Evolutionary conservation across 2,113 vertebrate species (phyloP).

Genomic region (Protomyctophum bolini): DNA sequence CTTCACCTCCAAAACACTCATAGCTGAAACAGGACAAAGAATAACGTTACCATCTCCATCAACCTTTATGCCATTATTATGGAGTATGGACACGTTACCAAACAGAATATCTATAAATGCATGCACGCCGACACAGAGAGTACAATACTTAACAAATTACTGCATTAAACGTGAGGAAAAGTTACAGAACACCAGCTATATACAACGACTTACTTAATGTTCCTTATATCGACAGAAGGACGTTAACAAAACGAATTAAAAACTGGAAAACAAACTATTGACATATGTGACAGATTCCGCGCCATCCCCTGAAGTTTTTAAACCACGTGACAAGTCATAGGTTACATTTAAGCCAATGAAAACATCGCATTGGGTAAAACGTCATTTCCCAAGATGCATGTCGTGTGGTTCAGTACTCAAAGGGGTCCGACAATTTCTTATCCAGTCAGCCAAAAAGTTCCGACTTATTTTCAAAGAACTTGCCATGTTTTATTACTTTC

Average conservation of each 20-base stretch:
- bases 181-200: background rate
- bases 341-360: constrained; percentile 55
- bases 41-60: background rate
- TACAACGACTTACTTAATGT: constrained; percentile 27
- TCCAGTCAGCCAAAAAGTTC: no score
- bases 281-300: constrained; percentile 54
- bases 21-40: constrained; percentile 45
- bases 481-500: no score
- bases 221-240: background rate
- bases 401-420: background rate
- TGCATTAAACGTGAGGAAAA: background rate
- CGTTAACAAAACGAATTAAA: background rate
- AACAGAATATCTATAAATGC: no score
- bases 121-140: background rate
- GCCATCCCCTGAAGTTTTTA: constrained; percentile 66
- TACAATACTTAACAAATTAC: background rate
- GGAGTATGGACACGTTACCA: background rate
- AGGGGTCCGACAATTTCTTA: no score
- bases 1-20: constrained; percentile 83
- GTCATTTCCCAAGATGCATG: constrained; percentile 52
- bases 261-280: background rate
- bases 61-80: background rate
- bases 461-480: no score
- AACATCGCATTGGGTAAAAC: constrained; percentile 13
- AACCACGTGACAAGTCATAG: constrained; percentile 72